Evolutionary conservation across 2,113 vertebrate genomes (phyloP).

Genomic region (Tetrao urogallus): DNA sequence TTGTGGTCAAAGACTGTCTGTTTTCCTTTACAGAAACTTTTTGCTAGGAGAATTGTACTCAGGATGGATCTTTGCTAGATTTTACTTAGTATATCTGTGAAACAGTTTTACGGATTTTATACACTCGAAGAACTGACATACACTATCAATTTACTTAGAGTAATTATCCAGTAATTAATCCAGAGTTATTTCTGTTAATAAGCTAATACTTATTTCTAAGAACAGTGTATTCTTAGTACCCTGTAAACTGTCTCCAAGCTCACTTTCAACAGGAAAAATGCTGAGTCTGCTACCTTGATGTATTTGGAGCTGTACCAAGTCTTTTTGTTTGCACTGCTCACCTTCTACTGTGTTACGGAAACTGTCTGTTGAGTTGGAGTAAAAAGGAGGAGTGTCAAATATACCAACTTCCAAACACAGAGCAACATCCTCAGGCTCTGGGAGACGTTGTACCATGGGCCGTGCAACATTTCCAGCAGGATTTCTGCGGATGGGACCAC

Average conservation of each 20-base stretch:
- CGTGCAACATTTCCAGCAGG: constrained; percentile 93
- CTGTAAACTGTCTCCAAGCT: background rate
- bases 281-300: background rate
- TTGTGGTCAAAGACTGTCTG: background rate
- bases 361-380: constrained; percentile 94
- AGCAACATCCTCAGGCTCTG: constrained; percentile 88
- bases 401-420: constrained; percentile 88
- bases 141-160: background rate
- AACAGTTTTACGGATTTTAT: background rate
- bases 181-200: background rate
- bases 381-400: constrained; percentile 95
- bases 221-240: background rate
- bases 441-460: constrained; percentile 94
- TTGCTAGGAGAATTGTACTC: background rate
- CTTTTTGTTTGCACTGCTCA: constrained; percentile 42
- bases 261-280: background rate
- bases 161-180: background rate
- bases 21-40: background rate
- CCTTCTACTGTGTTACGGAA: constrained; percentile 97
- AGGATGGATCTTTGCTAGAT: background rate
- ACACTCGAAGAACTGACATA: background rate
- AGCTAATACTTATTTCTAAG: background rate
- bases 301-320: background rate
- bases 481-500: constrained; percentile 89
- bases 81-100: background rate